Conservation (phyloP, 2,113 vertebrate genomes). For the Etia nguti region DNA sequence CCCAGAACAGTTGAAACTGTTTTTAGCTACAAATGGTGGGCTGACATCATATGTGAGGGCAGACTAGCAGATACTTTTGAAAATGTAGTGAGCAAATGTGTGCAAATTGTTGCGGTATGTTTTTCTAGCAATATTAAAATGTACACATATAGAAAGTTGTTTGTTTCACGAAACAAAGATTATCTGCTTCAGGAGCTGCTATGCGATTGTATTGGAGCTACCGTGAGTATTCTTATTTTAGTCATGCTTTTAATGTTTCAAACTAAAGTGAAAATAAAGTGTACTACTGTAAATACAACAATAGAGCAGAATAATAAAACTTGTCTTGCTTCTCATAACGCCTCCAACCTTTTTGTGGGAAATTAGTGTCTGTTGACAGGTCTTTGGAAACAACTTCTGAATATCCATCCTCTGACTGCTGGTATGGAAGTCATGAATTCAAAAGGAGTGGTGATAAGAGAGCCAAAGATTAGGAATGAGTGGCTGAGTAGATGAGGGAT, state of each 20-base stretch:
- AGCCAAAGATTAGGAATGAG: conserved; percentile 53
- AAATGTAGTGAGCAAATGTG: neutral
- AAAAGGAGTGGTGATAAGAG: neutral
- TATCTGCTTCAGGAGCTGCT: neutral
- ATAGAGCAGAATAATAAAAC: neutral
- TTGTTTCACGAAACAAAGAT: neutral
- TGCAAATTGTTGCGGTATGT: neutral
- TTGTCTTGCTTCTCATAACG: neutral
- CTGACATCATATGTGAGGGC: neutral
- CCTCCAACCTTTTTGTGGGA: neutral
- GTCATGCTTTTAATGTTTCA: neutral
- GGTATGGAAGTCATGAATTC: neutral
- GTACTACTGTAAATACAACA: neutral
- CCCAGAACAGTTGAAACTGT: neutral
- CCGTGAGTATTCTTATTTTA: neutral
- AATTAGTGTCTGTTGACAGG: neutral
- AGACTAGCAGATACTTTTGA: neutral
- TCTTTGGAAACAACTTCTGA: neutral
- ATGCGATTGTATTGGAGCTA: neutral
- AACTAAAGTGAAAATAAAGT: neutral
- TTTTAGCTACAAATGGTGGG: neutral
- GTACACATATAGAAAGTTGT: neutral
- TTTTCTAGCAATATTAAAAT: neutral
- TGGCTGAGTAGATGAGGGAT: conserved; percentile 51
- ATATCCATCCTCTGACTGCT: neutral